Evolutionary conservation across 2,797 vertebrate genomes (phyloP).

Genomic region (Melanogrammus aeglefinus): DNA sequence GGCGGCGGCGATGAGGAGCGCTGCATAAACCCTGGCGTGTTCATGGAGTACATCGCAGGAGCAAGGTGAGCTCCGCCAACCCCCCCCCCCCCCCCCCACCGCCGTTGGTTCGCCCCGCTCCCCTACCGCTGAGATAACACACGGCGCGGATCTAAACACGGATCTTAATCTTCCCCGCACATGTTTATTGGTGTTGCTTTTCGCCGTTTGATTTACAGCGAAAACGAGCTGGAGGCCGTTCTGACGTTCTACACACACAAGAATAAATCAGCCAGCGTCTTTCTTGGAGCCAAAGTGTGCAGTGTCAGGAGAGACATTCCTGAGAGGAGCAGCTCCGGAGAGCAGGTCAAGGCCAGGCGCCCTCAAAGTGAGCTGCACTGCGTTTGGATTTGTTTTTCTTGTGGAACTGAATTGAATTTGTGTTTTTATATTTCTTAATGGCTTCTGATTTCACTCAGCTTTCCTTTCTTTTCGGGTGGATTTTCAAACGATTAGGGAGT

Average conservation of each 20-base stretch:
- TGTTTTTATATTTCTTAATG: background rate
- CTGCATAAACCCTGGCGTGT: constrained; percentile 80
- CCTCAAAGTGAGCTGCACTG: constrained; percentile 72
- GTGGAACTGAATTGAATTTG: constrained; percentile 42
- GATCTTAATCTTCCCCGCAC: constrained; percentile 16
- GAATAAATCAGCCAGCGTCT: constrained; percentile 89
- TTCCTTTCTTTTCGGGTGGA: background rate
- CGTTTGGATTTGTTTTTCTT: constrained; percentile 40
- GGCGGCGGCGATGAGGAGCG: constrained; percentile 73
- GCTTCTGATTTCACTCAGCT: no score
- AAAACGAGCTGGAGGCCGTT: constrained; percentile 91
- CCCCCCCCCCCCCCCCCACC: background rate
- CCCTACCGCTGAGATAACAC: constrained; percentile 21
- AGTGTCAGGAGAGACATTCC: constrained; percentile 58
- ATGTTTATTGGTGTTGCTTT: constrained; percentile 38
- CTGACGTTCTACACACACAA: constrained; percentile 94
- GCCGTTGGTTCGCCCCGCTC: constrained; percentile 10
- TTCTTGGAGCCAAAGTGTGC: constrained; percentile 80
- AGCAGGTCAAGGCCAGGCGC: constrained; percentile 56
- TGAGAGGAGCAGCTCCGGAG: constrained; percentile 47
- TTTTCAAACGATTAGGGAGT: background rate
- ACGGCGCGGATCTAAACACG: constrained; percentile 28
- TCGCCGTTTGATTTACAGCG: constrained; percentile 70
- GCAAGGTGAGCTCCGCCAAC: constrained; percentile 79
- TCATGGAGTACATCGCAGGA: constrained; percentile 83